Percentiles rank a stretch among this genome's conserved stretches.
These are phyloP conservation scores for Lasius fuliginosus DNA, from an alignment of 2,888 invertebrate genomes.

Conservation along the genomic window DNA sequence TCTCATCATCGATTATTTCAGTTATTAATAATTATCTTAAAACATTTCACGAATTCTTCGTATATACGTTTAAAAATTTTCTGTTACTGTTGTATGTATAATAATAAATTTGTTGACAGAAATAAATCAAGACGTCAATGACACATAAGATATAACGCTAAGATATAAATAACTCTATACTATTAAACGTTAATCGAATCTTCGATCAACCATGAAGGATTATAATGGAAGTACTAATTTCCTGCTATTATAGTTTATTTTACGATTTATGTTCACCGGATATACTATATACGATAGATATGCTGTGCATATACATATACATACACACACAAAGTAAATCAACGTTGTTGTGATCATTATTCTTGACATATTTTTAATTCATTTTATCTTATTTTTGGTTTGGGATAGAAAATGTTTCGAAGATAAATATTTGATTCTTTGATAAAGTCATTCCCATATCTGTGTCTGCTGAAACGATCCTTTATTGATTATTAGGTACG, in stretches of 20 bases:
- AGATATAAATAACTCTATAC: background rate
- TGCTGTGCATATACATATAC: background rate
- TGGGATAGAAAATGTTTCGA: constrained; percentile 16
- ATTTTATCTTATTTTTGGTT: constrained; percentile 24
- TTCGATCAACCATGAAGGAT: constrained; percentile 23
- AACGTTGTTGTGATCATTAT: background rate
- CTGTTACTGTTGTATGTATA: constrained; percentile 42
- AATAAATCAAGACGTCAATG: constrained; percentile 42
- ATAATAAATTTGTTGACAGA: background rate
- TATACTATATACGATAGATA: background rate
- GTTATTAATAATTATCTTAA: constrained; percentile 56
- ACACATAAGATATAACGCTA: background rate
- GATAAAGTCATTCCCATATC: background rate
- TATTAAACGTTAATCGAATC: constrained; percentile 29
- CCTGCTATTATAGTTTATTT: constrained; percentile 20
- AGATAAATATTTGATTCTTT: constrained; percentile 5
- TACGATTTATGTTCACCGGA: constrained; percentile 19
- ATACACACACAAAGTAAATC: background rate
- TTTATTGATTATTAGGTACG: background rate
- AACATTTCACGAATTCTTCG: constrained; percentile 57
- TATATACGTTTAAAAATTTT: constrained; percentile 54
- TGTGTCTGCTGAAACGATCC: background rate
- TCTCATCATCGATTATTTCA: constrained; percentile 37
- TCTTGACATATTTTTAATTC: constrained; percentile 7
- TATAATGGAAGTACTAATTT: constrained; percentile 6